A percentile compares a stretch with the other conserved stretches of the same genome.
phyloP scores from a whole-genome alignment of 2,888 invertebrate genomes.

The Vannuccia rotundouncinata region DNA sequence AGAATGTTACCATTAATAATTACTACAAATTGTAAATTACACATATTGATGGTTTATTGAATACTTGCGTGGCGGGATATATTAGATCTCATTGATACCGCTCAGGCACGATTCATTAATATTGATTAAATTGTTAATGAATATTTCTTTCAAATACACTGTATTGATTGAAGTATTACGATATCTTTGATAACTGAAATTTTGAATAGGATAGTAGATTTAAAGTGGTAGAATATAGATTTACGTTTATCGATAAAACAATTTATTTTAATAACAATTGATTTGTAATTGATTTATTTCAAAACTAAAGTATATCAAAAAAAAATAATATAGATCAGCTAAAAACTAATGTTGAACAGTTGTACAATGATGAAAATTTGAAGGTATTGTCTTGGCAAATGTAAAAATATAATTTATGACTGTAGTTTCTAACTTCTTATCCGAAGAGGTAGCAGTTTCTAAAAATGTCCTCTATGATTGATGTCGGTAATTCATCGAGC shows the following conservation, averaged over 20 bases:
- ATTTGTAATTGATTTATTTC: background rate
- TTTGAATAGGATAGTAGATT: background rate
- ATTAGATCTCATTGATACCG: background rate
- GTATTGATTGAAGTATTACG: background rate
- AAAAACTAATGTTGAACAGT: background rate
- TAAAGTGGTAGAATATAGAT: background rate
- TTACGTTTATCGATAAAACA: background rate
- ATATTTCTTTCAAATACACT: background rate
- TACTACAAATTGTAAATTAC: background rate
- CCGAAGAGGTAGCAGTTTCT: constrained; percentile 17
- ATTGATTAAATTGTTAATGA: background rate
- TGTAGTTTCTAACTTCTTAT: background rate
- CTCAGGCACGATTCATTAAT: background rate
- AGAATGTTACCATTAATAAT: background rate
- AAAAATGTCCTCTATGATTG: constrained; percentile 4
- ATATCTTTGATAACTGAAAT: background rate
- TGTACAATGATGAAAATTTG: background rate
- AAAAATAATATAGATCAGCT: background rate
- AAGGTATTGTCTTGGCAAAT: background rate
- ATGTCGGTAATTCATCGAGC: constrained; percentile 7
- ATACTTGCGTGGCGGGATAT: background rate
- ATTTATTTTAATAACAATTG: background rate
- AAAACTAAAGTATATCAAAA: background rate
- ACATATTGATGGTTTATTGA: background rate
- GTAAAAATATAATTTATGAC: constrained; percentile 19